Base-by-base conservation (phyloP, 2,888 invertebrate genomes). In the Adelognathus sp. region DNA sequence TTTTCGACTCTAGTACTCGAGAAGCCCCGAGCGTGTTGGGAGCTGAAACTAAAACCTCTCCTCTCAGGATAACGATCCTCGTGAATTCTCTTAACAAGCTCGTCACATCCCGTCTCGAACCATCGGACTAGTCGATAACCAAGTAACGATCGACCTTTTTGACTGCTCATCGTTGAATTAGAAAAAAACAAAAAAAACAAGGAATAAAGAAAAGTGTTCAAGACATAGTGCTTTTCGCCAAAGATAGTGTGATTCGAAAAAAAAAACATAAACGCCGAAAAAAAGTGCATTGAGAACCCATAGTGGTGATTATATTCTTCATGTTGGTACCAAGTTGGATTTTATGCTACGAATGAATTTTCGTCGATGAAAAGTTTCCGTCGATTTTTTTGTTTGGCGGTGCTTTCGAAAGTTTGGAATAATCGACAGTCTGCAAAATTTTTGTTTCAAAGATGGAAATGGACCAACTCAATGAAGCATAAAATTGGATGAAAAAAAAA, bases 1-100 rank as follows among this genome's bases (percentile, higher is more conserved):
- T 75, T 83, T 82, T 69, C 82, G 76, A 46, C 83, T 83, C 81
- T 87, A 89, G 89, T 88, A 85, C 84, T 82, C 85, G 85, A 82
- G 85, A 84, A 83, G 85, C 88, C 84, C 86, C 87, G 87, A 87
- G 79, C 86, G 87, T 80, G 79, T 71, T 71, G 86, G 86, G 81
- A 83, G 85, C 84, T 84, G 76, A 33, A 71, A 66, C 75, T 74
- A 56, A 44, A 46, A 72, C 56, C 77, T 64, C 29, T 14, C 71
- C 58, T 54, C 63, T 64, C 54, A 31, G 18, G 29, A 33, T 36
- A 18, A 58, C 9, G 60, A 60, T 60, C 50, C 16, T 46, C 39
- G 39, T 21, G 21, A 16, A 31, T 66, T 14, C 39, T 18, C 44
- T 36, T 36, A 36, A 7, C 9, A 9, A 36, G 3, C 36, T 36